Conservation (phyloP, 2,113 vertebrate genomes). For the Callionymus lyra region DNA sequence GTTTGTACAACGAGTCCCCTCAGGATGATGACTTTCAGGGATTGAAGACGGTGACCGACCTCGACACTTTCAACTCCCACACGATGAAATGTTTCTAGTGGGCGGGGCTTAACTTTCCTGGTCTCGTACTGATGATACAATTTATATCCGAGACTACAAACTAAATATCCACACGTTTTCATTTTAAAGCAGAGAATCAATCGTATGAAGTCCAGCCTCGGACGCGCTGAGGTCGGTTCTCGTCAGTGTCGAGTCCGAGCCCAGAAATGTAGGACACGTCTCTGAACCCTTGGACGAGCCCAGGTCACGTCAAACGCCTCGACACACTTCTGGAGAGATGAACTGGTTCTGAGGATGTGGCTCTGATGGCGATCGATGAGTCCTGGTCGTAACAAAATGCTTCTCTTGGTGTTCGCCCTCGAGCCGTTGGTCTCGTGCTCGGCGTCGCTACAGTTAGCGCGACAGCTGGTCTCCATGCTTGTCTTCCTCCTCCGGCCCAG, state of each 20-base stretch:
- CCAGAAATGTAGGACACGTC: conserved; percentile 38
- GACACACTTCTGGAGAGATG: conserved; percentile 26
- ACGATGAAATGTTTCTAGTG: no score
- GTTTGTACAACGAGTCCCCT: no score
- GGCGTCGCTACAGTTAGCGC: conserved; percentile 35
- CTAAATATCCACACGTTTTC: no score
- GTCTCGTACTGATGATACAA: no score
- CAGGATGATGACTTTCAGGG: no score
- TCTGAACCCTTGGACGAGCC: conserved; percentile 27
- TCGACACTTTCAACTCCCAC: no score
- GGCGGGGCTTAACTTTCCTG: no score
- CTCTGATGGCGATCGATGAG: conserved; percentile 7
- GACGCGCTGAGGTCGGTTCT: no score
- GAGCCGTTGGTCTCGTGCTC: conserved; percentile 26
- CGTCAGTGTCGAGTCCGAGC: conserved; percentile 14
- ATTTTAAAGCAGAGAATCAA: no score
- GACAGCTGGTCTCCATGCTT: conserved; percentile 56
- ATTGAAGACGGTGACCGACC: no score
- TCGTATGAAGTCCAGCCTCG: no score
- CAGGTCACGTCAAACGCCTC: conserved; percentile 26
- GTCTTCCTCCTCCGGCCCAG: conserved; percentile 34
- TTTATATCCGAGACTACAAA: no score
- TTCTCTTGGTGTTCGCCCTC: conserved; percentile 33
- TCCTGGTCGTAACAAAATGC: neutral
- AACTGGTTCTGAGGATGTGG: conserved; percentile 9